A percentile compares a stretch with the other conserved stretches of the same genome.
Evolutionary conservation across 2,113 vertebrate genomes (phyloP).

Genomic region (Paraplagusia blochii): DNA sequence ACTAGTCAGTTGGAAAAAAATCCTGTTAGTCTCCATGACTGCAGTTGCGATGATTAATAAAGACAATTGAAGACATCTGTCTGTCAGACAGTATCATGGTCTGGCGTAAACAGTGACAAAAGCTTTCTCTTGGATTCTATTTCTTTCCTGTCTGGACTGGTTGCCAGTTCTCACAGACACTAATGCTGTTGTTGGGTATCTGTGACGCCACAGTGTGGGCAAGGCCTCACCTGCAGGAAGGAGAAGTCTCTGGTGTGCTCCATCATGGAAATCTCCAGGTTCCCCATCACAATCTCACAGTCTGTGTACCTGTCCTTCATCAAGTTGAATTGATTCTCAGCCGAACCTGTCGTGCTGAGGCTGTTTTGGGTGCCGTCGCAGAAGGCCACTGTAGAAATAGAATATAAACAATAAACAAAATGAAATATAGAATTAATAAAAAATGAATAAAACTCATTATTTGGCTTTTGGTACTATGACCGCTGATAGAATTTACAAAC

Average conservation of each 20-base stretch:
- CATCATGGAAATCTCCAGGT: slow-evolving; percentile 91
- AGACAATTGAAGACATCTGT: background rate
- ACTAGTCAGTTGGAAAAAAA: background rate
- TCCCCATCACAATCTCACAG: slow-evolving; percentile 91
- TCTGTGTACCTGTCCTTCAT: slow-evolving; percentile 81
- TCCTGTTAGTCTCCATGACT: slow-evolving; percentile 12
- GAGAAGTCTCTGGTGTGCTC: slow-evolving; percentile 82
- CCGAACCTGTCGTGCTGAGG: slow-evolving; percentile 79
- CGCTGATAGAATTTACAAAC: too few species aligned
- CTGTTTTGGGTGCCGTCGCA: slow-evolving; percentile 86
- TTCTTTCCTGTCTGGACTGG: slow-evolving; percentile 14
- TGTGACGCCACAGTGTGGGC: background rate
- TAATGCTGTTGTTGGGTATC: background rate
- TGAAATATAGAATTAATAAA: too few species aligned
- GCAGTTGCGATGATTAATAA: slow-evolving; percentile 5
- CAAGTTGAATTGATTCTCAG: slow-evolving; percentile 78
- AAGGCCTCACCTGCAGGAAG: slow-evolving; percentile 81
- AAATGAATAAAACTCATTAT: too few species aligned
- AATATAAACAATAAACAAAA: slow-evolving; percentile 3
- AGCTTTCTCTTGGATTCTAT: background rate
- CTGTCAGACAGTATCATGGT: slow-evolving; percentile 11
- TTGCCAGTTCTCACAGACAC: slow-evolving; percentile 12
- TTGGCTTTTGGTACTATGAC: too few species aligned
- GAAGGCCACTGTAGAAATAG: slow-evolving; percentile 58
- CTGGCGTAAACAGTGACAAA: slow-evolving; percentile 2